These are phyloP conservation scores for Polia nebulosa DNA, from an alignment of 2,888 invertebrate species.

Conservation along the genomic window DNA sequence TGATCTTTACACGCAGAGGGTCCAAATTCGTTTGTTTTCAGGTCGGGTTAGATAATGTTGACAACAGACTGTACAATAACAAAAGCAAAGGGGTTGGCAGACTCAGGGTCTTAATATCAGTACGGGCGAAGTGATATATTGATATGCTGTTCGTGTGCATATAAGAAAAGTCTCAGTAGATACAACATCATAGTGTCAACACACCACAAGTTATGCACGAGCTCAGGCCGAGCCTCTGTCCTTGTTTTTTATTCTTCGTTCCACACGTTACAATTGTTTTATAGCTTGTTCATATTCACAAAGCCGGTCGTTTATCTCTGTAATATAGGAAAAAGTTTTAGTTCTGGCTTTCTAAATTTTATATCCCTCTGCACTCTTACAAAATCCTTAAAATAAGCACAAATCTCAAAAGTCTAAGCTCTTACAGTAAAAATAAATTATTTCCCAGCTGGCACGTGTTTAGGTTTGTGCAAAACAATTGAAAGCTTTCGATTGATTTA, in stretches of 20 bases:
- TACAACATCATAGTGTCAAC: background rate
- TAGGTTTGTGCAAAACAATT: too few relatives aligned
- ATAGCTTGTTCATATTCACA: constrained; percentile 1
- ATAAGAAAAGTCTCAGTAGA: background rate
- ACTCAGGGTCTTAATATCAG: background rate
- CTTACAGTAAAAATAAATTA: too few relatives aligned
- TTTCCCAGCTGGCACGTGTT: too few relatives aligned
- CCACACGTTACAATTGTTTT: background rate
- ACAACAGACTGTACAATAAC: too few relatives aligned
- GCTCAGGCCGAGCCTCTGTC: background rate
- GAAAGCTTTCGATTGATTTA: too few relatives aligned
- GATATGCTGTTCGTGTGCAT: background rate
- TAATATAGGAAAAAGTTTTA: background rate
- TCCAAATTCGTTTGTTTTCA: too few relatives aligned
- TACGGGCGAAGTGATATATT: background rate
- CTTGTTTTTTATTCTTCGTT: constrained; percentile 4
- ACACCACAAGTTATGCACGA: constrained; percentile 5
- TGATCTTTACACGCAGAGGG: too few relatives aligned
- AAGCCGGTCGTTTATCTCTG: background rate
- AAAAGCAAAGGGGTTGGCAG: background rate
- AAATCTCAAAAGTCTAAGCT: too few relatives aligned
- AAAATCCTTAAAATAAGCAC: background rate
- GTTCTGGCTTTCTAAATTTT: background rate
- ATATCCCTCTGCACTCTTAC: background rate
- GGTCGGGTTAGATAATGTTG: too few relatives aligned